phyloP scores from a whole-genome alignment of 30 jellyfish, hydroid and myxozoan genomes.

The Aurelia aurita region DNA sequence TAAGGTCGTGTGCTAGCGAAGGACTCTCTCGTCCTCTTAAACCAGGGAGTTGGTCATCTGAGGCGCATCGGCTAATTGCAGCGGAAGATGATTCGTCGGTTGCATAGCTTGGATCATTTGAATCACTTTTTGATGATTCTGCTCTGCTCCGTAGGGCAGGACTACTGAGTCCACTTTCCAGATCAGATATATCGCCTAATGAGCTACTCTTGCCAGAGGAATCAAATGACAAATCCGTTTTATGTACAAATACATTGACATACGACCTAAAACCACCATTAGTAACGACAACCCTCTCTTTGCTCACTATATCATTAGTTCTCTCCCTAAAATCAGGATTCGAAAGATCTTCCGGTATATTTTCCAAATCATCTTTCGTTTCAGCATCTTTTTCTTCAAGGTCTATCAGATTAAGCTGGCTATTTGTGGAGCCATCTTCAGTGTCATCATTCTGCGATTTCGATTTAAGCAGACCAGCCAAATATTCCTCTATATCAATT shows the following conservation, averaged over 20 bases:
- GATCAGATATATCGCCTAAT: neutral
- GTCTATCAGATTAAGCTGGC: neutral
- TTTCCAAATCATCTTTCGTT: neutral
- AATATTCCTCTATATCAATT: neutral
- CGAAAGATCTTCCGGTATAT: too few species aligned
- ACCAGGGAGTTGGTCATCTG: neutral
- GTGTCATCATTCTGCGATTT: neutral
- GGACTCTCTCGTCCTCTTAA: neutral
- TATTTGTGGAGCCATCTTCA: neutral
- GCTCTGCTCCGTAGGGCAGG: neutral
- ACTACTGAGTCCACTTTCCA: neutral
- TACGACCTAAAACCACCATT: neutral
- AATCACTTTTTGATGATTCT: neutral
- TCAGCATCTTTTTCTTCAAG: neutral
- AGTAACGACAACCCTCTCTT: neutral
- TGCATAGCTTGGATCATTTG: neutral
- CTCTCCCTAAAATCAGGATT: neutral
- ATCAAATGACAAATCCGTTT: neutral
- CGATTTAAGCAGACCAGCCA: neutral
- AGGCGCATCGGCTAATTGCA: neutral
- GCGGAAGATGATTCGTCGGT: neutral
- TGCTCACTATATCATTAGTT: neutral
- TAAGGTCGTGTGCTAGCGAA: conserved; percentile 5
- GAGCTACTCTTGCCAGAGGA: neutral
- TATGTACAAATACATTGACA: neutral